Percentiles rank a stretch among this genome's conserved stretches.
phyloP scores from a whole-genome alignment of 2,888 invertebrate genomes.

The Polymixis flavicincta region DNA sequence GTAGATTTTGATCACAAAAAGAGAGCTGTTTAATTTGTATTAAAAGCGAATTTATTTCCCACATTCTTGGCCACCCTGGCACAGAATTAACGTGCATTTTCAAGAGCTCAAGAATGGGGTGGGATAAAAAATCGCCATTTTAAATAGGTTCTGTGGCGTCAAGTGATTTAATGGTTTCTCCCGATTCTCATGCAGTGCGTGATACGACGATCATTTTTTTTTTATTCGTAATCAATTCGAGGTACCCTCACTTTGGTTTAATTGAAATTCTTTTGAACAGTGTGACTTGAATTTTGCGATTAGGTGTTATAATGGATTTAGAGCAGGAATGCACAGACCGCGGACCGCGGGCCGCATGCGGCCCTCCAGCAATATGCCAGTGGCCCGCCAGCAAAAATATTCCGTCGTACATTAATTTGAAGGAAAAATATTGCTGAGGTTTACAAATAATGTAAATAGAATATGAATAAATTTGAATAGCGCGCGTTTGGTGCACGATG shows the following conservation, averaged over 20 bases:
- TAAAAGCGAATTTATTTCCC: neutral
- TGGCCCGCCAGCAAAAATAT: no score
- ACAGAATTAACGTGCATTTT: constrained; percentile 61
- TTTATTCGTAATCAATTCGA: constrained; percentile 88
- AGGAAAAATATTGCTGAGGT: no score
- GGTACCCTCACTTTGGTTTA: constrained; percentile 71
- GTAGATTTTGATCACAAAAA: neutral
- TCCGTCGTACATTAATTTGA: no score
- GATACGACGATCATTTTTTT: constrained; percentile 83
- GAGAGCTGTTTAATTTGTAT: neutral
- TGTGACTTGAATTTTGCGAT: constrained; percentile 80
- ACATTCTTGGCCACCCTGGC: constrained; percentile 32
- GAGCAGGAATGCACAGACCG: no score
- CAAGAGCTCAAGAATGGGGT: constrained; percentile 67
- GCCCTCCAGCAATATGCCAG: no score
- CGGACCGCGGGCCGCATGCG: no score
- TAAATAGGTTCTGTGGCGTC: constrained; percentile 87
- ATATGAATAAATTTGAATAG: no score
- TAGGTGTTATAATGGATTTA: constrained; percentile 61
- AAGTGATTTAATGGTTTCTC: constrained; percentile 88
- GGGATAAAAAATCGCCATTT: constrained; percentile 87
- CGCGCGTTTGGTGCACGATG: no score
- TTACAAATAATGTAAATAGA: no score
- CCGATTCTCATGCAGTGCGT: constrained; percentile 84
- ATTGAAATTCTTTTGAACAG: constrained; percentile 85